Evolutionary conservation across 2,888 invertebrate genomes (phyloP), one percentile per base, ranked within the genome.

Genomic region (Cryptosula pallasiana): DNA sequence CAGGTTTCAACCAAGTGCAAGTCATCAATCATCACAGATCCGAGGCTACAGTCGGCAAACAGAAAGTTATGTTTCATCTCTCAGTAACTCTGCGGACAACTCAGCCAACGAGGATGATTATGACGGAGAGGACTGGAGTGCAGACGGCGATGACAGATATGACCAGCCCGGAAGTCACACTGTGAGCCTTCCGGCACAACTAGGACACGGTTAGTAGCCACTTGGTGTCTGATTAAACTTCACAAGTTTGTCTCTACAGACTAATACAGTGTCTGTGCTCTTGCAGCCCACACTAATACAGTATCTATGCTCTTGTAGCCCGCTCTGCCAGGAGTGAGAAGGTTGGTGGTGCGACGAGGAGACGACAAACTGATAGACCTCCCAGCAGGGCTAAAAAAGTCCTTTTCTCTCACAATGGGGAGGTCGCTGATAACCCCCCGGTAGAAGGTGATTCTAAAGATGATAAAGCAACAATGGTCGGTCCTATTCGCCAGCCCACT

Each of bases 41-140:
- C 78, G 83, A 9, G 84, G 84, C 9, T 84, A 83, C 78, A 83
- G 83, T 71, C 78, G 83, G 3, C 81, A 82, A 76, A 81, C 82
- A 0, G 83, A 81, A 74, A 82, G 81, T 72, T 83, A 80, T 73
- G 78, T 81, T 3, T 83, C 83, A 25, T 81, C 81, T 76, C 78
- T 83, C 29, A 83, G 83, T 76, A 81, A 82, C 78, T 81, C 79
- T 73, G 82, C 78, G 0, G 63, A 63, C 32, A 63, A 72, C 72
- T 74, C 74, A 23, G 76, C 73, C 45, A 73, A 74, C 27, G 78
- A 76, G 5, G 77, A 77, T n/a, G 81, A 82, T 58, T 77, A 79
- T 63, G 81, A 81, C 32, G n/a, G n/a, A n/a, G 77, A 76, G 23
- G 78, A 79, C 32, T 76, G 77, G 72, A 74, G 73, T 23, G 79